These are phyloP conservation scores for Tetrax tetrax DNA, from an alignment of 2,113 vertebrate species.

Conservation along the genomic window DNA sequence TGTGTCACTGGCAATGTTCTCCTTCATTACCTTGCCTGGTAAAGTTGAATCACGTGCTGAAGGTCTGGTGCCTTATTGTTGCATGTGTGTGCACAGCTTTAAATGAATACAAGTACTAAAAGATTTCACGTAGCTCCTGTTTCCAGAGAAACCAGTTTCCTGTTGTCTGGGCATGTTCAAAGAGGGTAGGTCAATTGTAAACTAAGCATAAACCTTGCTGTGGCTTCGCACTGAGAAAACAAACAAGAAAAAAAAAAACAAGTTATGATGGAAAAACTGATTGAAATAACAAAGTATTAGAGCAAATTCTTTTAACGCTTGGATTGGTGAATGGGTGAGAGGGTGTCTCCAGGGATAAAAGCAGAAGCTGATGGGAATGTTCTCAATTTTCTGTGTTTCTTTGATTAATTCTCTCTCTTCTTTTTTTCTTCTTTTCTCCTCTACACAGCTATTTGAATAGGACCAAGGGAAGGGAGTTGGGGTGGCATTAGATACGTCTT, in stretches of 20 bases:
- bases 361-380: conserved; percentile 5
- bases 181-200: conserved; percentile 58
- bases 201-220: conserved; percentile 56
- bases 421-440: not conserved
- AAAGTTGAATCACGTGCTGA: conserved; percentile 60
- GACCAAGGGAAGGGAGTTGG: not conserved
- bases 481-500: rapidly evolving
- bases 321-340: not conserved
- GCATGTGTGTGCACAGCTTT: conserved; percentile 71
- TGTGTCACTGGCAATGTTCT: not conserved
- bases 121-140: conserved; percentile 72
- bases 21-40: conserved; percentile 56
- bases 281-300: conserved; percentile 23
- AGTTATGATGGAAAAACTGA: conserved; percentile 46
- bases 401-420: not conserved
- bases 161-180: conserved; percentile 76
- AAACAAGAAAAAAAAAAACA: conserved; percentile 46
- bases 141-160: conserved; percentile 80
- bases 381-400: not conserved
- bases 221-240: conserved; percentile 44
- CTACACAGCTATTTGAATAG: not conserved
- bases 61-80: conserved; percentile 61
- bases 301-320: conserved; percentile 37
- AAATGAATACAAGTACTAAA: conserved; percentile 52
- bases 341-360: not conserved